Percentiles rank a stretch among this genome's conserved stretches.
These are phyloP conservation scores for Ondatra zibethicus DNA, from an alignment of 2,113 vertebrate species.

Conservation along the genomic window DNA sequence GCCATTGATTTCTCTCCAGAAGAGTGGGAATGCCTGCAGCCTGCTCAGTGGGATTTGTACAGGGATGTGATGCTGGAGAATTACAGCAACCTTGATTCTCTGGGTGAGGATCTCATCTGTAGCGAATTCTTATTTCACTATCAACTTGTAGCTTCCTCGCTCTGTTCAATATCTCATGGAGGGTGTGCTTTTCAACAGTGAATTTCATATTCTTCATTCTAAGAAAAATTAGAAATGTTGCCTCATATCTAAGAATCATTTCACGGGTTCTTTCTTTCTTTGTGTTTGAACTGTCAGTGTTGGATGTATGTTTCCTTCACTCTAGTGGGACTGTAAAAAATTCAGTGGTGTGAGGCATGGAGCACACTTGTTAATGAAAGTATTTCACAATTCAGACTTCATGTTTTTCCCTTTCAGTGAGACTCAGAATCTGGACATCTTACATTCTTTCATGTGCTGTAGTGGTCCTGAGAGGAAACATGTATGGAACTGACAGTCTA, in stretches of 20 bases:
- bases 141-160: neutral
- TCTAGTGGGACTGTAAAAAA: neutral
- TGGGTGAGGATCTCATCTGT: neutral
- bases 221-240: neutral
- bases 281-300: neutral
- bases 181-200: neutral
- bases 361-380: neutral
- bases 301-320: neutral
- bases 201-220: neutral
- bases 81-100: neutral
- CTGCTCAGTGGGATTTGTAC: neutral
- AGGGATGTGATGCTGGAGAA: neutral
- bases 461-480: neutral
- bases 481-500: neutral
- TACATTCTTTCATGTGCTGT: neutral
- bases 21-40: neutral
- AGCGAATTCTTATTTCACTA: no score
- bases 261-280: neutral
- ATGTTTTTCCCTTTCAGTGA: neutral
- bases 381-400: neutral
- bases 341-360: neutral
- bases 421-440: neutral
- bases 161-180: neutral
- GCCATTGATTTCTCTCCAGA: neutral
- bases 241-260: neutral